Evolutionary conservation across 2,113 vertebrate species (phyloP), one percentile per base, ranked within the genome.

Genomic region (Colius striatus): DNA sequence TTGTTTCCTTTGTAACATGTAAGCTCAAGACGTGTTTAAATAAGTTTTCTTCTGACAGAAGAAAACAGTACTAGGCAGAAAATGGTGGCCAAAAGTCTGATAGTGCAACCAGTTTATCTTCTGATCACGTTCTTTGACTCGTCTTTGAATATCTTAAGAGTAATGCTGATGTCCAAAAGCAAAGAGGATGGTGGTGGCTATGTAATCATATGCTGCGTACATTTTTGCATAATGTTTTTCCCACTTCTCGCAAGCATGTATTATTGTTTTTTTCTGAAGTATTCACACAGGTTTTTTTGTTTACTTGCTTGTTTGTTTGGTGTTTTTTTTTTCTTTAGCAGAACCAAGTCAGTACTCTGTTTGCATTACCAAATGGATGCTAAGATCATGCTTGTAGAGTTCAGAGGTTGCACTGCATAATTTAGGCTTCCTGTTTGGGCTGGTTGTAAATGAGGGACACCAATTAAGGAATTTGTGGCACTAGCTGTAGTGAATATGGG

Each of bases 51-150:
- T 58, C 36, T 27, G 55, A 32, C 30, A 72, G 51, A 77, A 36
- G 19, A 36, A 41, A 41, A 32, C 11, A 43, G n/a, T 60, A 3
- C 29, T 27, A 11, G 13, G 0, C 47, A 67, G 66, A 7, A 75
- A 48, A 27, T 0, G 2, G 16, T 19, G 21, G 9, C 21, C 36
- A 43, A 12, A 53, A 20, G 2, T 26, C 25, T 25, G 7, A 34
- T 58, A 27, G 8, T 4, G 7, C 14, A 76, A n/a, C 19, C 27
- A 38, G 30, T 45, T 92, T 29, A 1, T 27, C 14, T 80, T 5
- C 16, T 71, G 72, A 8, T 38, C 6, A 1, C n/a, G 22, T 4
- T 62, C n/a, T 26, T 29, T 2, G 21, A 19, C 43, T 41, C 1
- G 4, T 26, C 47, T 43, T 29, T 41, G 16, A 68, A 61, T 41